Percentiles rank a stretch among this genome's conserved stretches.
Conservation (phyloP, 2,797 vertebrate species). For the Mormyrus proboscirostris region DNA sequence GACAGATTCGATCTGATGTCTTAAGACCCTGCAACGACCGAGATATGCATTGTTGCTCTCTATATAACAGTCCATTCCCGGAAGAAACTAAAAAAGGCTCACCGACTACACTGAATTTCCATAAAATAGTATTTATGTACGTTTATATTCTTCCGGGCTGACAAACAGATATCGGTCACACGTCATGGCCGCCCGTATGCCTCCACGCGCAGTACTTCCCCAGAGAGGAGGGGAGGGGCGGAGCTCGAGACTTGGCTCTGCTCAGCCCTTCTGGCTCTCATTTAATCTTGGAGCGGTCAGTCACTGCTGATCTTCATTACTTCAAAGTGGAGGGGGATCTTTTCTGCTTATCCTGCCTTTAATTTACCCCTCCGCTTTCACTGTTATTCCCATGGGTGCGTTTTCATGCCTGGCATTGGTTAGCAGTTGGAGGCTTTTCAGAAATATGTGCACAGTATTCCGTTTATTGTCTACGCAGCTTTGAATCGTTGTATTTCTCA, state of each 20-base stretch:
- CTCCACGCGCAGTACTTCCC: constrained; percentile 52
- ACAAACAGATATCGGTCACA: constrained; percentile 33
- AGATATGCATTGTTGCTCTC: background rate
- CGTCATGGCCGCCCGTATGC: constrained; percentile 36
- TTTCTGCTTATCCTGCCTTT: constrained; percentile 50
- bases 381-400: constrained; percentile 52
- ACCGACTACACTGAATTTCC: background rate
- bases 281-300: constrained; percentile 66
- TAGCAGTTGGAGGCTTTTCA: constrained; percentile 63
- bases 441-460: constrained; percentile 60
- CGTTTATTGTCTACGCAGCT: constrained; percentile 58
- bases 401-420: constrained; percentile 66
- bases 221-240: constrained; percentile 58
- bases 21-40: background rate
- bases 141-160: constrained; percentile 15
- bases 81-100: background rate
- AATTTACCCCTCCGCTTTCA: constrained; percentile 24
- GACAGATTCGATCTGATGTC: background rate
- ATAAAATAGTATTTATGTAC: background rate
- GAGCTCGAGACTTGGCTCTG: constrained; percentile 64
- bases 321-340: constrained; percentile 53
- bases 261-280: constrained; percentile 70
- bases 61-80: background rate
- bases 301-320: constrained; percentile 67
- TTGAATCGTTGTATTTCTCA: constrained; percentile 58